A percentile compares a stretch with the other conserved stretches of the same genome.
Conservation (phyloP, 1,140 invertebrate species). For the Ips typographus region DNA sequence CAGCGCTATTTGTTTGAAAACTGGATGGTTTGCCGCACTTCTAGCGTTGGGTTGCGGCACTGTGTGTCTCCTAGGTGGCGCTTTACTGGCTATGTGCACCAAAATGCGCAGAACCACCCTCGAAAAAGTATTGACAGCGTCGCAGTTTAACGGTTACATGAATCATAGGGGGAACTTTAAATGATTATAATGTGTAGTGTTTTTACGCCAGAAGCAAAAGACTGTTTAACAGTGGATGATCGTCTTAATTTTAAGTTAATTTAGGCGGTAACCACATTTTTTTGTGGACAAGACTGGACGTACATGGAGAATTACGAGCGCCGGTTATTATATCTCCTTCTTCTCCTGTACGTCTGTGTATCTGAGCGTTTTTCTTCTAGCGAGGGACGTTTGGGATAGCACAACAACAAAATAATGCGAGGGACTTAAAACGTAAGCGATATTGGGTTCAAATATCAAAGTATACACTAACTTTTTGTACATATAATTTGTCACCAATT, state of each 20-base stretch:
- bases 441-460: too few species aligned
- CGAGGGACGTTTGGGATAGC: too few species aligned
- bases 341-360: constrained; percentile 42
- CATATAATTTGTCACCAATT: too few species aligned
- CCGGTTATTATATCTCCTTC: constrained; percentile 25
- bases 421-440: too few species aligned
- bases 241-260: neutral
- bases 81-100: constrained; percentile 70
- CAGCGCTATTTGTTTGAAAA: constrained; percentile 72
- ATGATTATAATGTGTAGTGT: constrained; percentile 47
- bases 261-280: constrained; percentile 3
- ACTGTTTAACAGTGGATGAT: neutral
- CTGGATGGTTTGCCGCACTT: constrained; percentile 72
- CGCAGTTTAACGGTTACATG: constrained; percentile 65
- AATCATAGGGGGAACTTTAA: constrained; percentile 73
- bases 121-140: constrained; percentile 57
- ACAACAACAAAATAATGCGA: too few species aligned
- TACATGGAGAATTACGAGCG: constrained; percentile 40
- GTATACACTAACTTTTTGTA: too few species aligned
- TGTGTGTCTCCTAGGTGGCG: constrained; percentile 68
- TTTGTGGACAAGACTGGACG: constrained; percentile 5
- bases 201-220: neutral
- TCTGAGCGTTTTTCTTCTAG: neutral
- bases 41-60: constrained; percentile 68
- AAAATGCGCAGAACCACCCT: constrained; percentile 60